Evolutionary conservation across 2,113 vertebrate species (phyloP).

Genomic region (Lepus americanus): DNA sequence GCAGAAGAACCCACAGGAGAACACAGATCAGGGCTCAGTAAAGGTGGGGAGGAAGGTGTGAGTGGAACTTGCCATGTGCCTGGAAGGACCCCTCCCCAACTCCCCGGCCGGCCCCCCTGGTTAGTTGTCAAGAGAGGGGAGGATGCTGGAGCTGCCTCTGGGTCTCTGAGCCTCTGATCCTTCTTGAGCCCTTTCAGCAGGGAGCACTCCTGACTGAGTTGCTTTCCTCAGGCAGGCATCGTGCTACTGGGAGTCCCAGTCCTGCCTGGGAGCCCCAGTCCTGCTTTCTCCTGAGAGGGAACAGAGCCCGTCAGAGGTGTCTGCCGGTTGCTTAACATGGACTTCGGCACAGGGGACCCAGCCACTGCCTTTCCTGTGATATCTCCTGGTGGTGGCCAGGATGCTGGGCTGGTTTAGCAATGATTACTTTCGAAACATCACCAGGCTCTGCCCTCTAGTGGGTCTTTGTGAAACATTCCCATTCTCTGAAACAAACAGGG

Average conservation of each 20-base stretch:
- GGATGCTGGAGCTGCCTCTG: rapidly evolving
- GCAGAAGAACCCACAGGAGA: not conserved
- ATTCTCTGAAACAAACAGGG: not conserved
- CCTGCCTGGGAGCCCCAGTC: rapidly evolving
- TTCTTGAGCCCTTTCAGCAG: not conserved
- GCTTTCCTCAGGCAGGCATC: not conserved
- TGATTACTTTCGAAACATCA: not conserved
- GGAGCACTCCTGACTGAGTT: not conserved
- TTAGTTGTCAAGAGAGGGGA: not conserved
- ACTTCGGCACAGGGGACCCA: not conserved
- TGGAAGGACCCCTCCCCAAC: not conserved
- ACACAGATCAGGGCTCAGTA: not conserved
- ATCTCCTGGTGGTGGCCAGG: too few relatives aligned
- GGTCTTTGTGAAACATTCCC: slow-evolving; percentile 16
- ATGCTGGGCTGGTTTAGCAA: not conserved
- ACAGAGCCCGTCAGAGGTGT: not conserved
- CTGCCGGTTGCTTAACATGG: not conserved
- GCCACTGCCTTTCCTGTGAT: not conserved
- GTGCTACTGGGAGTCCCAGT: rapidly evolving
- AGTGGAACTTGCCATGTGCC: not conserved
- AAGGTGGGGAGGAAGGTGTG: not conserved
- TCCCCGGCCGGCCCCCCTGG: too few relatives aligned
- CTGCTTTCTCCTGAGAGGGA: not conserved
- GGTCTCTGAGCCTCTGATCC: too few relatives aligned
- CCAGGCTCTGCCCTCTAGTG: slow-evolving; percentile 70